phyloP scores from a whole-genome alignment of 2,797 vertebrate species.

The Ceryle rudis region DNA sequence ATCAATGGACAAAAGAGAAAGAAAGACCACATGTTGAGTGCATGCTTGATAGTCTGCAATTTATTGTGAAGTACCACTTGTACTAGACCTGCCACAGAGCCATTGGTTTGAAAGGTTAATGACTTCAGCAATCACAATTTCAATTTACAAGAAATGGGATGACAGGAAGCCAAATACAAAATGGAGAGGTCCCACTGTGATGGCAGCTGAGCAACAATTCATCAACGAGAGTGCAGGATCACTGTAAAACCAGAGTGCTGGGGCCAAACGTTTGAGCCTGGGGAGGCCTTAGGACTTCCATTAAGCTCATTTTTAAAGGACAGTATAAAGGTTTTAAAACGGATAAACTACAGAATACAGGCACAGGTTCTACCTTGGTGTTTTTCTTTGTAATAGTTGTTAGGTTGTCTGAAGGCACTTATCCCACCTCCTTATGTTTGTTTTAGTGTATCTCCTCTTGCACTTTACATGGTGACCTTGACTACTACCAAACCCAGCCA shows the following conservation, averaged over 20 bases:
- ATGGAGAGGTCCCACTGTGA: constrained; percentile 44
- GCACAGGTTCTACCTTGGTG: background rate
- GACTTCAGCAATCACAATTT: constrained; percentile 62
- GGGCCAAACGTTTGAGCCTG: background rate
- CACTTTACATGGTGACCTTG: background rate
- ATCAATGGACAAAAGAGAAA: constrained; percentile 35
- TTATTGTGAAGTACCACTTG: constrained; percentile 70
- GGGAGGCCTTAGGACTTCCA: background rate
- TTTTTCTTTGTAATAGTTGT: background rate
- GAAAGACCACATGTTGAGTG: constrained; percentile 19
- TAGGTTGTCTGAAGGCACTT: background rate
- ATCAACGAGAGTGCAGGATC: background rate
- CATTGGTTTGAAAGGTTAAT: constrained; percentile 63
- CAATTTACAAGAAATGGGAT: constrained; percentile 57
- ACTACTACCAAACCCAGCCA: background rate
- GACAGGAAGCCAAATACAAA: constrained; percentile 52
- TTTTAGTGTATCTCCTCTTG: background rate
- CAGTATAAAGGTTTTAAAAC: background rate
- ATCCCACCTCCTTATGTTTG: background rate
- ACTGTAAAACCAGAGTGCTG: background rate
- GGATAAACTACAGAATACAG: background rate
- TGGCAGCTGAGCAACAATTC: constrained; percentile 28
- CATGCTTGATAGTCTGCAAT: constrained; percentile 39
- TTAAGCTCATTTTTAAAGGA: constrained; percentile 4
- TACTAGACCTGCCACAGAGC: constrained; percentile 44